Conservation (phyloP, 2,888 invertebrate species). For the Xestia sexstrigata region DNA sequence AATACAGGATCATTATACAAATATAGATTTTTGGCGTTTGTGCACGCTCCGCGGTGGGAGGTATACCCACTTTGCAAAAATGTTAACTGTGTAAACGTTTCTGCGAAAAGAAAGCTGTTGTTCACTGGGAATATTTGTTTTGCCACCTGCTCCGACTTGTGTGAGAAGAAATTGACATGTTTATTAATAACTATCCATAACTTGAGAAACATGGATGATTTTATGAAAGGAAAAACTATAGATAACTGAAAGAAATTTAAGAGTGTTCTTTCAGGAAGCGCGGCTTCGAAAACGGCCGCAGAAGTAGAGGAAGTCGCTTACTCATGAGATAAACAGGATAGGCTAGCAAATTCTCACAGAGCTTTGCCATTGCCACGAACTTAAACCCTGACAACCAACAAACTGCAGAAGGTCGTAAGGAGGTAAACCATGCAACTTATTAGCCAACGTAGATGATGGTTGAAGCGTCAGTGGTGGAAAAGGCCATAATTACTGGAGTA, state of each 20-base stretch:
- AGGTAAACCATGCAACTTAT: neutral
- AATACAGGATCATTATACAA: slow-evolving; percentile 90
- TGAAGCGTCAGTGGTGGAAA: neutral
- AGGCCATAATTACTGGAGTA: neutral
- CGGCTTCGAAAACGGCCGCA: too few relatives aligned
- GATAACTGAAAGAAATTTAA: neutral
- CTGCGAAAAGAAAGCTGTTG: slow-evolving; percentile 86
- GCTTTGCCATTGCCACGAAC: neutral
- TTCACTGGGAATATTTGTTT: slow-evolving; percentile 75
- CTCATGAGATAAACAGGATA: neutral
- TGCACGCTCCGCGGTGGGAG: slow-evolving; percentile 89
- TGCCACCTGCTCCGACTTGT: slow-evolving; percentile 78
- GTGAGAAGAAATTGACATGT: slow-evolving; percentile 51
- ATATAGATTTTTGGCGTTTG: slow-evolving; percentile 89
- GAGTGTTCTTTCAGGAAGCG: neutral
- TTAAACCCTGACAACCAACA: neutral
- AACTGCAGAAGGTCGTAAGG: neutral
- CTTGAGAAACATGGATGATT: neutral
- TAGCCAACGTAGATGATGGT: neutral
- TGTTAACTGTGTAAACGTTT: slow-evolving; percentile 76
- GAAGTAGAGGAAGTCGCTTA: neutral
- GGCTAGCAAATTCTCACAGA: neutral
- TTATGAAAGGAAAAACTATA: neutral
- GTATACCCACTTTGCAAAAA: slow-evolving; percentile 82
- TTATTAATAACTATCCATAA: slow-evolving; percentile 48